phyloP scores from a whole-genome alignment of 2,113 vertebrate species.

The Phoxinus phoxinus region DNA sequence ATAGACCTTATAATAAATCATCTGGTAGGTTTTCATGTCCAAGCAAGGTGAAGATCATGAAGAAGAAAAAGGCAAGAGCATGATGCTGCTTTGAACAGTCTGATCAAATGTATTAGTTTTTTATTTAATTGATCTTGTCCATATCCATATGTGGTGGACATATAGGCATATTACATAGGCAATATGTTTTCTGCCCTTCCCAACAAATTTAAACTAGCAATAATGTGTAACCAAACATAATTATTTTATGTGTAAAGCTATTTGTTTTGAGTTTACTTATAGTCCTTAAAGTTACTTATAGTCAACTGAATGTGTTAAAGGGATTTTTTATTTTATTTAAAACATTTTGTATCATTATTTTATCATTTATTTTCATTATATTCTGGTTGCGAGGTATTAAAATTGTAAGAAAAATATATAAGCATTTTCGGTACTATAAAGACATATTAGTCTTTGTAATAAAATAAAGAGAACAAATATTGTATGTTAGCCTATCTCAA shows the following conservation, averaged over 20 bases:
- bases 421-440: too few relatives aligned
- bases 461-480: too few relatives aligned
- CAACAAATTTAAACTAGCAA: not conserved
- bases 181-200: not conserved
- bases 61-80: not conserved
- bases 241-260: not conserved
- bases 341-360: too few relatives aligned
- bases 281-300: too few relatives aligned
- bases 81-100: not conserved
- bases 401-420: too few relatives aligned
- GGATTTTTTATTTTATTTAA: too few relatives aligned
- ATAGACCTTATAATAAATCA: not conserved
- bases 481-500: not conserved
- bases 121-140: not conserved
- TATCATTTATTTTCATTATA: too few relatives aligned
- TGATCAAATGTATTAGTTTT: not conserved
- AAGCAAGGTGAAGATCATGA: not conserved
- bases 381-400: too few relatives aligned
- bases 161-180: not conserved
- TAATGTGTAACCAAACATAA: not conserved
- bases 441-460: too few relatives aligned
- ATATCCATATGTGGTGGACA: not conserved
- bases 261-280: not conserved
- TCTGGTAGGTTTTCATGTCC: not conserved
- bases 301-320: too few relatives aligned